Conservation (phyloP, 2,797 vertebrate species). For the Neomorphus geoffroyi region DNA sequence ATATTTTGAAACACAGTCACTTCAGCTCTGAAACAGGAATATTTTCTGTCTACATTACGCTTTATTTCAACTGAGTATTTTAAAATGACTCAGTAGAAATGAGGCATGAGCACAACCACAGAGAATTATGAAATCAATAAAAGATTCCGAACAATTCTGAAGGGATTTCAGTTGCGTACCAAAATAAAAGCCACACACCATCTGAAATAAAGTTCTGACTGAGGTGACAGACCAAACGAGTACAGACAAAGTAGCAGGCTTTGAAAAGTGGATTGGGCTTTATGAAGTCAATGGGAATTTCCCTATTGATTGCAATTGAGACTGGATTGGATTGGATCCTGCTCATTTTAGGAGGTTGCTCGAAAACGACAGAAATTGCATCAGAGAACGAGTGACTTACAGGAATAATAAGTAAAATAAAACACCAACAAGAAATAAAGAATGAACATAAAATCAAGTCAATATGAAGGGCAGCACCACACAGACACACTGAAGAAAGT, state of each 20-base stretch:
- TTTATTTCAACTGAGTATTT: constrained; percentile 55
- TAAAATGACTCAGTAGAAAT: constrained; percentile 66
- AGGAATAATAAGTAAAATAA: constrained; percentile 61
- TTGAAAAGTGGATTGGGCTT: background rate
- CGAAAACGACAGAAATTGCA: constrained; percentile 35
- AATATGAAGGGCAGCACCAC: constrained; percentile 58
- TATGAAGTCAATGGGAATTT: constrained; percentile 7
- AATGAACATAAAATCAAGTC: constrained; percentile 58
- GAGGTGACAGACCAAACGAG: background rate
- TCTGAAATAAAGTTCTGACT: background rate
- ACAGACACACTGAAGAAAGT: constrained; percentile 51
- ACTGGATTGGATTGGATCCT: background rate
- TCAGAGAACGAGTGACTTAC: constrained; percentile 51
- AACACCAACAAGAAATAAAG: constrained; percentile 56
- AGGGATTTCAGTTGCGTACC: constrained; percentile 52
- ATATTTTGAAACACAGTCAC: constrained; percentile 55
- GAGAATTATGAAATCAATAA: constrained; percentile 65
- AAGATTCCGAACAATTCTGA: constrained; percentile 57
- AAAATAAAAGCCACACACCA: constrained; percentile 62
- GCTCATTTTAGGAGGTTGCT: constrained; percentile 37
- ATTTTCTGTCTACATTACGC: constrained; percentile 49
- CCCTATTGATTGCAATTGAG: constrained; percentile 6
- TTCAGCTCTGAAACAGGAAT: constrained; percentile 28
- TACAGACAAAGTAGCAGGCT: background rate
- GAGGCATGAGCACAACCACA: constrained; percentile 59